These are phyloP conservation scores for Limanda limanda DNA, from an alignment of 2,113 vertebrate species.

Conservation along the genomic window DNA sequence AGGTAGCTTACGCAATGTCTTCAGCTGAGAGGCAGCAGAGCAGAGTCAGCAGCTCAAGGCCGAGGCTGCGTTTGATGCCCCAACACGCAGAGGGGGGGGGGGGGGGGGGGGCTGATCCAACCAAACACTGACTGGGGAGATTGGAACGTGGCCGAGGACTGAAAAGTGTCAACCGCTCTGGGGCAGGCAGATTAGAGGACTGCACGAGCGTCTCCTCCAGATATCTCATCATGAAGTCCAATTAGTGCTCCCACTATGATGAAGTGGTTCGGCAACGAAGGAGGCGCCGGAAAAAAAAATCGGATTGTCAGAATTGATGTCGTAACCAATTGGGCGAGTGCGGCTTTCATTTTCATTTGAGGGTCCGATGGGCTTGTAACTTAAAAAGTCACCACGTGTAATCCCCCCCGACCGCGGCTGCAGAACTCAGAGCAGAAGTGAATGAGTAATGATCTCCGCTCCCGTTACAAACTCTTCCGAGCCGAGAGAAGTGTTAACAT, in stretches of 20 bases:
- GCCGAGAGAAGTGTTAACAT: constrained; percentile 9
- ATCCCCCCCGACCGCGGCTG: constrained; percentile 10
- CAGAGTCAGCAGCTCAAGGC: too few species aligned
- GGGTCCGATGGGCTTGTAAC: constrained; percentile 44
- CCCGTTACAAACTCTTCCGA: not conserved
- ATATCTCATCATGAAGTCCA: constrained; percentile 58
- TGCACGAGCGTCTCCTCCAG: constrained; percentile 6
- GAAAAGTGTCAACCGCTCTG: constrained; percentile 11
- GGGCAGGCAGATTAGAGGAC: constrained; percentile 3
- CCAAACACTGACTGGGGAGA: constrained; percentile 11
- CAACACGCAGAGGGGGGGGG: too few species aligned
- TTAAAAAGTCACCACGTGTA: constrained; percentile 51
- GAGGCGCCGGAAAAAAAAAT: not conserved
- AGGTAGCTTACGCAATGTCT: too few species aligned
- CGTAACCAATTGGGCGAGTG: constrained; percentile 36
- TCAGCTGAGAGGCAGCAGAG: too few species aligned
- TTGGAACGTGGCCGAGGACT: constrained; percentile 43
- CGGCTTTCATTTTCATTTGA: constrained; percentile 56
- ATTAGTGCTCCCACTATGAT: constrained; percentile 44
- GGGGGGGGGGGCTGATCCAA: constrained; percentile 17
- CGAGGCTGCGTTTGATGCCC: too few species aligned
- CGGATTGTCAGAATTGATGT: constrained; percentile 33
- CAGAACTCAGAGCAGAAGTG: not conserved
- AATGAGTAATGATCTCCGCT: constrained; percentile 25
- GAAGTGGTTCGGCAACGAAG: not conserved